A percentile compares a stretch with the other conserved stretches of the same genome.
Conservation (phyloP, 2,888 invertebrate genomes). For the Aquatica leii region DNA sequence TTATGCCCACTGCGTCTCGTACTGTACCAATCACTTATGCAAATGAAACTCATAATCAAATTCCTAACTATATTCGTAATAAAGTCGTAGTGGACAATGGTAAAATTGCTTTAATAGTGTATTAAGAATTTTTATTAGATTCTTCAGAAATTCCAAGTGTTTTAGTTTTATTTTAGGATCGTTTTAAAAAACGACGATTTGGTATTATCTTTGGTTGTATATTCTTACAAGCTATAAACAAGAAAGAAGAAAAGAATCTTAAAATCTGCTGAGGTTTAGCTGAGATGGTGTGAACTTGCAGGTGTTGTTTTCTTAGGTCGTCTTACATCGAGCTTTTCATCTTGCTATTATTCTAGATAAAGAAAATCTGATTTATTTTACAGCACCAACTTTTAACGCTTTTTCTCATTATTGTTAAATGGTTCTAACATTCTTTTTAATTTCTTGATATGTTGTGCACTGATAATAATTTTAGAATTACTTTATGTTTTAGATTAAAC, state of each 20-base stretch:
- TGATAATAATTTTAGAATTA: too few species aligned
- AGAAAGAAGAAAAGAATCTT: constrained; percentile 53
- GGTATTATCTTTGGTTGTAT: constrained; percentile 37
- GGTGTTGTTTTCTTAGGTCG: constrained; percentile 54
- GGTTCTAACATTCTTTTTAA: too few species aligned
- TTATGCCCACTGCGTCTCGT: too few species aligned
- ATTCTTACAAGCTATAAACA: constrained; percentile 51
- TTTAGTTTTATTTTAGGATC: constrained; percentile 8
- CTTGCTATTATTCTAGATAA: constrained; percentile 22
- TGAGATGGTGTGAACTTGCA: constrained; percentile 54
- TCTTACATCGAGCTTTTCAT: constrained; percentile 33
- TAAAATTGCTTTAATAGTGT: neutral
- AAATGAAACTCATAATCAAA: neutral
- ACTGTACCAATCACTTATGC: too few species aligned
- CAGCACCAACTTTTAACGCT: neutral
- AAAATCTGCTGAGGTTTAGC: constrained; percentile 58
- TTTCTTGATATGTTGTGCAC: too few species aligned
- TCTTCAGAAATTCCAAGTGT: neutral
- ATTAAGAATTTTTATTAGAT: constrained; percentile 7
- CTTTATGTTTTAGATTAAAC: too few species aligned
- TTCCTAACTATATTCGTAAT: neutral
- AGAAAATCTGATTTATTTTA: constrained; percentile 25
- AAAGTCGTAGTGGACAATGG: constrained; percentile 6
- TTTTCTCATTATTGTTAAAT: too few species aligned
- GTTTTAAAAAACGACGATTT: neutral